Base-by-base conservation (phyloP, 2,113 vertebrate genomes). In the Eptesicus fuscus region DNA sequence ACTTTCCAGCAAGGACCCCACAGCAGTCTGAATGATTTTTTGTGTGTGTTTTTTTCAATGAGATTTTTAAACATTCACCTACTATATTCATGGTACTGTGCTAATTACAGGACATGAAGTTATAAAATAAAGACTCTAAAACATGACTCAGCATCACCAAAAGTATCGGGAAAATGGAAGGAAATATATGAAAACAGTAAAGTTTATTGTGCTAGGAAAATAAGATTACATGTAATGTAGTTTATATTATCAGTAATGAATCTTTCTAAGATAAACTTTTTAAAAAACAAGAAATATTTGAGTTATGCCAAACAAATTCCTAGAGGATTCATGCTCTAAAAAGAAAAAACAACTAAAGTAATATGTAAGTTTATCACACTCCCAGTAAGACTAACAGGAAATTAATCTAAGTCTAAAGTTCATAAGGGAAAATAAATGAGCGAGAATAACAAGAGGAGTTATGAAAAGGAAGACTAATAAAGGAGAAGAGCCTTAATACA, bases 371-470 rank as follows among this genome's bases (percentile, higher is more conserved):
- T 56, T 91, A 83, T 32, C 20, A 74, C 9, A 85, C 83, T 67
- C 49, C 18, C 17, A 53, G 0, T 87, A 88, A 94, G 9, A 94
- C 37, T 73, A 84, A 70, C 25, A 82, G 30, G 4, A 80, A 86
- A 73, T 28, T 83, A 91, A 91, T 59, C 20, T 63, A 76, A 91
- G 18, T 78, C 51, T 88, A 16, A 17, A 80, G 40, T 49, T 84
- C 30, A 76, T 4, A 56, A 12, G 20, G n/a, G 30, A 95, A 93
- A 92, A 74, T 18, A 76, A 88, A 59, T 40, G 37, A 88, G 61
- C 56, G 79, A 93, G 32, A 92, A 94, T 32, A 88, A 91, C 28
- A 25, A 79, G 17, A 30, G 18, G 40, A 96, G 88, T 37, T 78
- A 88, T 32, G 10, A 37, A 82, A 96, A 88, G 71, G 23, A 80